phyloP scores from a whole-genome alignment of 2,888 invertebrate species.

The Drosophila neonasuta region DNA sequence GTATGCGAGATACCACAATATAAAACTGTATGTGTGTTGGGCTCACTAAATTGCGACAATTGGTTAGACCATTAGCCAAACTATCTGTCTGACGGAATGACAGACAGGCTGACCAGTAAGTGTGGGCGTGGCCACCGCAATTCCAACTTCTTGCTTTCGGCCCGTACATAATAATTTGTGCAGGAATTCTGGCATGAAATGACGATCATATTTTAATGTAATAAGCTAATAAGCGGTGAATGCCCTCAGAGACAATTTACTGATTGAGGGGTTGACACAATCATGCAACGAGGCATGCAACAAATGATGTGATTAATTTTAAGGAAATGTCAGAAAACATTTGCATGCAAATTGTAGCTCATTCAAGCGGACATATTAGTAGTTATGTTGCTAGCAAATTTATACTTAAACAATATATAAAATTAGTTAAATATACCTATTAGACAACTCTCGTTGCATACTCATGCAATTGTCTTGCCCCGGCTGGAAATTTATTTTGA shows the following conservation, averaged over 20 bases:
- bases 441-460: background rate
- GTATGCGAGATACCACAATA: slow-evolving; percentile 12
- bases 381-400: too few species aligned
- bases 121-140: slow-evolving; percentile 61
- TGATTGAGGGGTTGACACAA: slow-evolving; percentile 36
- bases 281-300: slow-evolving; percentile 33
- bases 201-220: slow-evolving; percentile 37
- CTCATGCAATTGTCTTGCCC: slow-evolving; percentile 12
- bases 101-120: slow-evolving; percentile 28
- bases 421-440: background rate
- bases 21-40: slow-evolving; percentile 41
- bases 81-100: slow-evolving; percentile 18
- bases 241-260: slow-evolving; percentile 8
- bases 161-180: slow-evolving; percentile 56
- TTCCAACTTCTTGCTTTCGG: slow-evolving; percentile 20
- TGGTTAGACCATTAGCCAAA: slow-evolving; percentile 66
- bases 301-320: slow-evolving; percentile 28
- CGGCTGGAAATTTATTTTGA: slow-evolving; percentile 6
- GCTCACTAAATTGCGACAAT: slow-evolving; percentile 75
- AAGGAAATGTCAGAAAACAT: slow-evolving; percentile 27
- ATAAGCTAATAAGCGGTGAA: slow-evolving; percentile 36
- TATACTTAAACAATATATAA: too few species aligned
- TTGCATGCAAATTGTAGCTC: background rate
- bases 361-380: background rate
- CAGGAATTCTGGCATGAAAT: slow-evolving; percentile 68